Percentiles rank a stretch among this genome's conserved stretches.
Evolutionary conservation across 2,797 vertebrate species (phyloP).

Genomic region (Sebastes variabilis): DNA sequence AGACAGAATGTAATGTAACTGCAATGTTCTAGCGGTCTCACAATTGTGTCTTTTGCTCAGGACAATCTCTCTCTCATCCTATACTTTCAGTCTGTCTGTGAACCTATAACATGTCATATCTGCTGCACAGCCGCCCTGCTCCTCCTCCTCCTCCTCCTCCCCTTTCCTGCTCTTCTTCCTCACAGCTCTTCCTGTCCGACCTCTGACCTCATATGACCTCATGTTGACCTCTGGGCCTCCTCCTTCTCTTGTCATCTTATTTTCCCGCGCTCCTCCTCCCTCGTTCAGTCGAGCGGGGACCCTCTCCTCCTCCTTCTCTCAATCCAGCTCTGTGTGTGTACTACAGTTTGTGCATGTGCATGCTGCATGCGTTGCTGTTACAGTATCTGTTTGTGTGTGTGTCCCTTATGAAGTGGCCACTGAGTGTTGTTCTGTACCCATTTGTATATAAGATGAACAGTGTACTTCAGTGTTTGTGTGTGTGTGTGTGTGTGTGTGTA

Average conservation of each 20-base stretch:
- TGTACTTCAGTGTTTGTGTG: background rate
- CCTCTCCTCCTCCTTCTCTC: conserved; percentile 75
- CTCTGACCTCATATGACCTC: conserved; percentile 90
- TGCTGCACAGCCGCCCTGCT: conserved; percentile 80
- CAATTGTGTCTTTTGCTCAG: conserved; percentile 65
- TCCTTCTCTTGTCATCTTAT: conserved; percentile 83
- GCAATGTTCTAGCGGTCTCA: background rate
- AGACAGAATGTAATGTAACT: conserved; percentile 46
- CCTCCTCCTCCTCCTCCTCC: conserved; percentile 72
- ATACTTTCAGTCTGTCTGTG: conserved; percentile 68
- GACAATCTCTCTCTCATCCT: conserved; percentile 39
- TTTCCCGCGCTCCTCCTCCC: conserved; percentile 74
- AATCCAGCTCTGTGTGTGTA: conserved; percentile 76
- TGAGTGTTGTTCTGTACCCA: background rate
- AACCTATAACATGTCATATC: conserved; percentile 82
- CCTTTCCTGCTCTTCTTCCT: conserved; percentile 79
- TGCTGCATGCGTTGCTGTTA: conserved; percentile 69
- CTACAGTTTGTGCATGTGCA: conserved; percentile 75
- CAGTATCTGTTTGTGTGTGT: conserved; percentile 15
- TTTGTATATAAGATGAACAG: background rate
- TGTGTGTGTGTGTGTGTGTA: background rate
- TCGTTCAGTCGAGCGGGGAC: conserved; percentile 68
- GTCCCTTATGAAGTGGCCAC: conserved; percentile 5
- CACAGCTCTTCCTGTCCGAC: conserved; percentile 86
- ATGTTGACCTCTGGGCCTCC: conserved; percentile 87